Conservation (phyloP, 2,113 vertebrate species). For the Boleophthalmus pectinirostris region DNA sequence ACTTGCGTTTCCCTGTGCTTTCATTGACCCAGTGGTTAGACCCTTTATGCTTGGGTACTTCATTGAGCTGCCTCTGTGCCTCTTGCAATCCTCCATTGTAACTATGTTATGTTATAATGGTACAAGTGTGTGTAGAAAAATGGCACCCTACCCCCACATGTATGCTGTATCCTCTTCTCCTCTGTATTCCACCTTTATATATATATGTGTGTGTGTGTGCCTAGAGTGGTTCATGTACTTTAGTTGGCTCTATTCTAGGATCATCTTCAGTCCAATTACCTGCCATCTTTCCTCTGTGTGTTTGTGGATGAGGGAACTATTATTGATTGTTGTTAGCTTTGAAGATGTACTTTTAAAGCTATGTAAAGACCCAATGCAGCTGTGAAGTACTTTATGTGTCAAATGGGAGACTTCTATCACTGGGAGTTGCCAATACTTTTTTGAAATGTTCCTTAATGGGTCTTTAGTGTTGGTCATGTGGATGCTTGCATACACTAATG, state of each 20-base stretch:
- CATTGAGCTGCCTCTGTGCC: slow-evolving; percentile 9
- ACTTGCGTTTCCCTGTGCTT: background rate
- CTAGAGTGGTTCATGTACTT: slow-evolving; percentile 32
- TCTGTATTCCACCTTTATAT: background rate
- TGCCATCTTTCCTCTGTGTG: background rate
- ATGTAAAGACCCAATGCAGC: background rate
- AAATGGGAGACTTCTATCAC: too few species aligned
- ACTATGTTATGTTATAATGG: slow-evolving; percentile 50
- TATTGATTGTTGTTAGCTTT: slow-evolving; percentile 7
- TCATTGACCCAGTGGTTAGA: slow-evolving; percentile 18
- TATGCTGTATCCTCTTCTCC: slow-evolving; percentile 18
- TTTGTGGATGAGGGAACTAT: background rate
- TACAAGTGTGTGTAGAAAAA: slow-evolving; percentile 31
- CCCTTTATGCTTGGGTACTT: slow-evolving; percentile 17
- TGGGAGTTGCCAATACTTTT: background rate
- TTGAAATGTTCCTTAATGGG: background rate
- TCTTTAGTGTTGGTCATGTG: too few species aligned
- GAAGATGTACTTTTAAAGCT: background rate
- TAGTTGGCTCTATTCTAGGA: slow-evolving; percentile 13
- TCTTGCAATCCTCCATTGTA: slow-evolving; percentile 44
- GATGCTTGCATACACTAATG: too few species aligned
- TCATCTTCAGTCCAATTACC: background rate
- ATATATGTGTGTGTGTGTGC: slow-evolving; percentile 11
- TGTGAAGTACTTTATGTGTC: too few species aligned
- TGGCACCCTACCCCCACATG: slow-evolving; percentile 23